Percentiles rank a stretch among this genome's conserved stretches.
phyloP scores from a whole-genome alignment of 2,888 invertebrate genomes.

The Syrphus vitripennis region DNA sequence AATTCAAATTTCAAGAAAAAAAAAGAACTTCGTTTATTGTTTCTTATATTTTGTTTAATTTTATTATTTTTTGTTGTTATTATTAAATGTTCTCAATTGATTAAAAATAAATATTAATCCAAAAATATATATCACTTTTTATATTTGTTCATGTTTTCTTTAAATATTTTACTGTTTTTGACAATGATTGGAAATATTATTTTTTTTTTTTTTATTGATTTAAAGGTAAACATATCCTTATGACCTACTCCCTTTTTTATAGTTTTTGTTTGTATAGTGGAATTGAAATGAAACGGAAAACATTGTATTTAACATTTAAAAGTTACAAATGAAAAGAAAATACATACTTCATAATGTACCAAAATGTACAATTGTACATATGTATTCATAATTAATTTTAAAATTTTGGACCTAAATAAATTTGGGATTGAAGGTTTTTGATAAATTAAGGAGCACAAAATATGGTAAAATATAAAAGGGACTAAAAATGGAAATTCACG shows the following conservation, averaged over 20 bases:
- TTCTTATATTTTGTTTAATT: constrained; percentile 48
- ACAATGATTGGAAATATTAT: not conserved
- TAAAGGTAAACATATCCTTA: constrained; percentile 31
- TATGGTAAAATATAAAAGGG: too few species aligned
- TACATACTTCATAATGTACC: too few species aligned
- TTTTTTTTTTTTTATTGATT: constrained; percentile 45
- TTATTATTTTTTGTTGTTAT: constrained; percentile 13
- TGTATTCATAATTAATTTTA: too few species aligned
- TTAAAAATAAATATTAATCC: not conserved
- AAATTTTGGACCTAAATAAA: too few species aligned
- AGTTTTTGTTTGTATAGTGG: not conserved
- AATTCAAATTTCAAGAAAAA: constrained; percentile 59
- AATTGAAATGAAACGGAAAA: not conserved
- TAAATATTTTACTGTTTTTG: constrained; percentile 16
- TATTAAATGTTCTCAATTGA: not conserved
- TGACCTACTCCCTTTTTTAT: constrained; percentile 29
- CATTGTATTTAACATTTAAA: not conserved
- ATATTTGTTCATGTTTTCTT: not conserved
- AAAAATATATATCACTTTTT: not conserved
- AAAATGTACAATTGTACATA: too few species aligned
- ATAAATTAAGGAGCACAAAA: too few species aligned
- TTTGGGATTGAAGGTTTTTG: too few species aligned
- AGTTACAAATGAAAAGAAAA: not conserved
- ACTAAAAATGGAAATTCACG: too few species aligned
- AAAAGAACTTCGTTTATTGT: constrained; percentile 47